These are phyloP conservation scores for Myiozetetes cayanensis DNA, from an alignment of 2,113 vertebrate species.

Conservation along the genomic window DNA sequence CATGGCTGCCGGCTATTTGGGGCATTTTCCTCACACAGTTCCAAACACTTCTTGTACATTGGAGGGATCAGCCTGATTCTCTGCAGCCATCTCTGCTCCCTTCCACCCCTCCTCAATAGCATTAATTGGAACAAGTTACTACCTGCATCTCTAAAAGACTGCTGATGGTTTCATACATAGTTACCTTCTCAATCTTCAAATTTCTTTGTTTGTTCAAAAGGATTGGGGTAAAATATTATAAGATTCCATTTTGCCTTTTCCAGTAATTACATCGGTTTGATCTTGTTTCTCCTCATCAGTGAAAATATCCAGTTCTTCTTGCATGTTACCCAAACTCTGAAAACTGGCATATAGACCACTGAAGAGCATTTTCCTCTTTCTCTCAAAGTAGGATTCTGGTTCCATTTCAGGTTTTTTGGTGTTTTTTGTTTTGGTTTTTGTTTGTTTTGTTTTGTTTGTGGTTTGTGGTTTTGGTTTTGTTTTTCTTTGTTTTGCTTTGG, in stretches of 20 bases:
- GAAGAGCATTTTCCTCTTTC: background rate
- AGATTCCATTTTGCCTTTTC: background rate
- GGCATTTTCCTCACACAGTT: background rate
- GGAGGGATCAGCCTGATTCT: background rate
- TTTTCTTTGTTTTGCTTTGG: no score
- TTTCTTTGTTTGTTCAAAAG: background rate
- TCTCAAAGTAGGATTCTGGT: background rate
- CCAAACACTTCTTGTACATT: background rate
- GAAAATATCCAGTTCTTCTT: background rate
- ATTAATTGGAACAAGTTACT: background rate
- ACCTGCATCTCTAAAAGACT: background rate
- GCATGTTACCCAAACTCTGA: background rate
- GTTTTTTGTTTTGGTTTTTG: background rate
- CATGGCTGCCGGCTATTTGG: rapidly evolving
- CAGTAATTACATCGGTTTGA: background rate
- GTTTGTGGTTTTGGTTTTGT: no score
- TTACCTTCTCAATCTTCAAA: background rate
- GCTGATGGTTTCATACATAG: background rate
- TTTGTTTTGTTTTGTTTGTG: background rate
- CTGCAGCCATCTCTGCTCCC: background rate
- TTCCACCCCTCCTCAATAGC: background rate
- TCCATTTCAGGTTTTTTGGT: background rate
- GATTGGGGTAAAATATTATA: background rate
- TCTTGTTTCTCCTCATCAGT: background rate
- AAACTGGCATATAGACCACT: background rate